Evolutionary conservation across 2,113 vertebrate genomes (phyloP).

Genomic region (Dipodomys spectabilis): DNA sequence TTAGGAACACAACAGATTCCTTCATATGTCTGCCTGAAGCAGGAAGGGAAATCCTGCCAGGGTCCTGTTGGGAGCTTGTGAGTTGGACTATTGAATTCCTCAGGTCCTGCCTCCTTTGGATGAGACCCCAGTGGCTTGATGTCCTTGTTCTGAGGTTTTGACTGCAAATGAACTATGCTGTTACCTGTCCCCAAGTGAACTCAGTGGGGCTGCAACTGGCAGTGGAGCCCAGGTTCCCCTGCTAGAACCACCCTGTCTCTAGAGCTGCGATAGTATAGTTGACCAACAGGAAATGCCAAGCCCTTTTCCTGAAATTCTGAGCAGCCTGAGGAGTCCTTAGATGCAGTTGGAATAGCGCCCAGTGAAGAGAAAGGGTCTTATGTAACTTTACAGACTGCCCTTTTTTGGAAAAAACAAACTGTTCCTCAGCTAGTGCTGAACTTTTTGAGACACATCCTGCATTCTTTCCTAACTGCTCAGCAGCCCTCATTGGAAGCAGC

Average conservation of each 20-base stretch:
- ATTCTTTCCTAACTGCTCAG: slow-evolving; percentile 76
- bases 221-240: neutral
- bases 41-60: neutral
- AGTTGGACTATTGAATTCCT: neutral
- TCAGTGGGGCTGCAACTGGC: neutral
- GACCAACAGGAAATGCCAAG: slow-evolving; percentile 69
- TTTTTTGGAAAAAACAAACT: slow-evolving; percentile 71
- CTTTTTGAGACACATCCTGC: slow-evolving; percentile 62
- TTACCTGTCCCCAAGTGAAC: slow-evolving; percentile 54
- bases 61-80: neutral
- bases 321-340: slow-evolving; percentile 64
- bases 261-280: slow-evolving; percentile 16
- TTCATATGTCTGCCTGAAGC: neutral
- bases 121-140: neutral
- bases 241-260: neutral
- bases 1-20: neutral
- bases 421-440: slow-evolving; percentile 48
- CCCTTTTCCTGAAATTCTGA: slow-evolving; percentile 71
- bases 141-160: slow-evolving; percentile 52
- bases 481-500: slow-evolving; percentile 32
- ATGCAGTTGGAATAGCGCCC: slow-evolving; percentile 55
- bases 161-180: slow-evolving; percentile 31
- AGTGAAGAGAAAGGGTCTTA: slow-evolving; percentile 56
- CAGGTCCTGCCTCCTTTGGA: slow-evolving; percentile 20
- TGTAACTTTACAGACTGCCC: slow-evolving; percentile 68